Conservation (phyloP, 2,888 invertebrate genomes). For the Molanna angustata region DNA sequence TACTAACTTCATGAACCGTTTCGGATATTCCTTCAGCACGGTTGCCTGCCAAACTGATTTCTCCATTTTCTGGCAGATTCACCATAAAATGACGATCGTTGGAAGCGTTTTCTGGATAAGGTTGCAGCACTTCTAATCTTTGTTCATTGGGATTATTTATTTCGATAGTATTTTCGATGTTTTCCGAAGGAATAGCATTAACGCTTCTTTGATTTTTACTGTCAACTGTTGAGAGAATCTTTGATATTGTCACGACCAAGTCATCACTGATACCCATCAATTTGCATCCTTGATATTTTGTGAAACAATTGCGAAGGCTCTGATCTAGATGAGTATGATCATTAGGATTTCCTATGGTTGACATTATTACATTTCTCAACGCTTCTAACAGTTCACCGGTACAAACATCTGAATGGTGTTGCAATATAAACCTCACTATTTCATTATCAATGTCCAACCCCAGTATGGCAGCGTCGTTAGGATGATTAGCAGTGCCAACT, state of each 20-base stretch:
- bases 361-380: constrained; percentile 51
- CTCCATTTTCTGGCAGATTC: not conserved
- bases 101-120: constrained; percentile 1
- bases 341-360: constrained; percentile 41
- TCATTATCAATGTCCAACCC: constrained; percentile 49
- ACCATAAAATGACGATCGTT: constrained; percentile 3
- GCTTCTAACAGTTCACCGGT: constrained; percentile 51
- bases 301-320: constrained; percentile 43
- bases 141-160: not conserved
- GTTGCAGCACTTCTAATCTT: not conserved
- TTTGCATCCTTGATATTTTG: constrained; percentile 45
- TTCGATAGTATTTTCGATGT: not conserved
- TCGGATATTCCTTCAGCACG: constrained; percentile 10
- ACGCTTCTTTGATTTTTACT: not conserved
- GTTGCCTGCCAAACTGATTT: not conserved
- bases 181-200: not conserved
- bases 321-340: constrained; percentile 48
- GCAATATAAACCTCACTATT: constrained; percentile 53
- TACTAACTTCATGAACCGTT: not conserved
- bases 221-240: constrained; percentile 11
- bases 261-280: constrained; percentile 37
- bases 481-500: constrained; percentile 39
- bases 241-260: constrained; percentile 21
- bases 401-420: constrained; percentile 55
- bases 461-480: constrained; percentile 28